Base-by-base conservation (phyloP, 2,888 invertebrate species). In the Suillia variegata region DNA sequence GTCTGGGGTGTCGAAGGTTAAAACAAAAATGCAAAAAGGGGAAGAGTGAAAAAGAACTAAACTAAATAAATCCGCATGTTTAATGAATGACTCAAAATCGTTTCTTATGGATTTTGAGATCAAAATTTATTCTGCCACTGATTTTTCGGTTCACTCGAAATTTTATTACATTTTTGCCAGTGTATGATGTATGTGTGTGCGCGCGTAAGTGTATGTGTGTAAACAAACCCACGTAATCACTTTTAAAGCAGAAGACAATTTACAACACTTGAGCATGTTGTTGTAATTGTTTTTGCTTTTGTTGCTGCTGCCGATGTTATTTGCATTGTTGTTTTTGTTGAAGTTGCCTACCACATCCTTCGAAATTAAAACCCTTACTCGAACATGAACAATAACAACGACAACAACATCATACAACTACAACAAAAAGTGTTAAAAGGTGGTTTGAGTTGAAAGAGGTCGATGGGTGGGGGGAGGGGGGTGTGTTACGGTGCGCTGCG, bases 181-280 rank as follows among this genome's bases (percentile, higher is more conserved):
- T n/a, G n/a, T n/a, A n/a, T n/a, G n/a, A 24, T 54, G 54, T 31
- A n/a, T 38, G 13, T 45, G 13, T 45, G 17, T 24, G 50, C 10
- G 45, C 45, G 34, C 51, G 58, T 49, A 53, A 56, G 50, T 45
- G 50, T 22, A 17, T 57, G 59, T 18, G 13, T 53, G 55, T 33
- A 34, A 47, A 58, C 67, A 67, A 72, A 75, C 73, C 70, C 67
- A 71, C 74, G 75, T 74, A 74, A 74, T 75, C 75, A 75, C 74
- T 74, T 74, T 75, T 74, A 71, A 74, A 74, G 68, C 73, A 71
- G 70, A 70, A 63, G 67, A 75, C 70, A 74, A 74, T 74, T 74
- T 74, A 73, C 70, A 73, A 74, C 69, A 73, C 73, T 75, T 70
- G 75, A 70, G 70, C 73, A 66, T 71, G 69, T 64, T 31, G n/a